Evolutionary conservation across 2,797 vertebrate genomes (phyloP).

Genomic region (Sciurus carolinensis): DNA sequence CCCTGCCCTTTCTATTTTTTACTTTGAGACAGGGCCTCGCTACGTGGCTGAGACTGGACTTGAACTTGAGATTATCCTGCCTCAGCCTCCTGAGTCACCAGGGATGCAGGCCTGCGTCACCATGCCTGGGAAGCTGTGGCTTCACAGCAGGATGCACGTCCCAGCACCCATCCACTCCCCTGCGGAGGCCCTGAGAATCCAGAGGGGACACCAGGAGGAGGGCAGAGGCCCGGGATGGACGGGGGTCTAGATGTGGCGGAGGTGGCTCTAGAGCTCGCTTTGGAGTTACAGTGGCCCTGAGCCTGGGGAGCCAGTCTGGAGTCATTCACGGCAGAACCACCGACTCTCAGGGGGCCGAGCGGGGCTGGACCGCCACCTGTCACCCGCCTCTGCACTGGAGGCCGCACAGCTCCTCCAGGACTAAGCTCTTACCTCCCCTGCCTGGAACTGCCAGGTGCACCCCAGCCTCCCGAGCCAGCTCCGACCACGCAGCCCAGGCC

Average conservation of each 20-base stretch:
- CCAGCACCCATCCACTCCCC: accelerated
- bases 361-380: neutral
- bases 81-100: too few relatives aligned
- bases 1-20: too few relatives aligned
- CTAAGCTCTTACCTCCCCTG: conserved; percentile 64
- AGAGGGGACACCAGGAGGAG: neutral
- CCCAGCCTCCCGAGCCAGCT: neutral
- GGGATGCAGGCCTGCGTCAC: too few relatives aligned
- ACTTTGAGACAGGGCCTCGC: too few relatives aligned
- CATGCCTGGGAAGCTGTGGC: too few relatives aligned
- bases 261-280: accelerated
- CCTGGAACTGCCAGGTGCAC: neutral
- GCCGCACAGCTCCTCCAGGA: neutral
- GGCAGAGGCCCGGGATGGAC: neutral
- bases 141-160: neutral
- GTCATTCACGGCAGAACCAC: neutral
- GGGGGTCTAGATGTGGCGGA: neutral
- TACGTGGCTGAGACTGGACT: too few relatives aligned
- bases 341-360: neutral
- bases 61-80: too few relatives aligned
- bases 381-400: neutral
- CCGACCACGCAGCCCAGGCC: neutral
- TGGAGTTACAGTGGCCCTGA: neutral
- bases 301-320: neutral
- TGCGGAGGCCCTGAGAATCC: accelerated